Evolutionary conservation across 2,888 invertebrate species (phyloP).

Genomic region (Sesamia inferens): DNA sequence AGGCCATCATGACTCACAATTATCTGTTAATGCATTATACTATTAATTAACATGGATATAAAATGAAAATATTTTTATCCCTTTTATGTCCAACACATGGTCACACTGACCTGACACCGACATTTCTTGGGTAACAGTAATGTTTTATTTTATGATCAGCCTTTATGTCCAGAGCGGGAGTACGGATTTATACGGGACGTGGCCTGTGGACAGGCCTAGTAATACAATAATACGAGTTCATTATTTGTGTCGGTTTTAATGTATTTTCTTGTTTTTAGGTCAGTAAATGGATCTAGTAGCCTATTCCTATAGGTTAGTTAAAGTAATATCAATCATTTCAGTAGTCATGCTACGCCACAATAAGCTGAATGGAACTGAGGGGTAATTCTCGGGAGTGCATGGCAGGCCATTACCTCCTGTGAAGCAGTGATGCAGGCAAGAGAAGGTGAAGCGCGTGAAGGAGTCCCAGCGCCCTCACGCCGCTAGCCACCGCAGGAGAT

Average conservation of each 20-base stretch:
- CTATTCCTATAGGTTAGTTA: too few relatives aligned
- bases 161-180: slow-evolving; percentile 60
- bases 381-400: too few relatives aligned
- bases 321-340: too few relatives aligned
- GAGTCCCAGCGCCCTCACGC: too few relatives aligned
- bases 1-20: too few relatives aligned
- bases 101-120: slow-evolving; percentile 41
- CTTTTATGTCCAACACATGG: slow-evolving; percentile 10
- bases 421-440: too few relatives aligned
- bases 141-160: slow-evolving; percentile 67
- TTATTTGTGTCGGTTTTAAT: slow-evolving; percentile 30
- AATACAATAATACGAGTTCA: slow-evolving; percentile 23
- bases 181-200: slow-evolving; percentile 60
- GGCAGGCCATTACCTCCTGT: too few relatives aligned
- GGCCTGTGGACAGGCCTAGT: slow-evolving; percentile 12
- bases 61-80: background rate
- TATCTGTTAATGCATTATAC: too few relatives aligned
- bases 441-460: too few relatives aligned
- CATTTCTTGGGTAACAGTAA: slow-evolving; percentile 61
- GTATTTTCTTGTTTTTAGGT: background rate
- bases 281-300: background rate
- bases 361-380: too few relatives aligned
- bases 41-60: background rate
- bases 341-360: too few relatives aligned
- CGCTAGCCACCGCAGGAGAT: too few relatives aligned